A percentile compares a stretch with the other conserved stretches of the same genome.
Evolutionary conservation across 1,140 invertebrate genomes (phyloP).

Genomic region (Anastatus disparis): DNA sequence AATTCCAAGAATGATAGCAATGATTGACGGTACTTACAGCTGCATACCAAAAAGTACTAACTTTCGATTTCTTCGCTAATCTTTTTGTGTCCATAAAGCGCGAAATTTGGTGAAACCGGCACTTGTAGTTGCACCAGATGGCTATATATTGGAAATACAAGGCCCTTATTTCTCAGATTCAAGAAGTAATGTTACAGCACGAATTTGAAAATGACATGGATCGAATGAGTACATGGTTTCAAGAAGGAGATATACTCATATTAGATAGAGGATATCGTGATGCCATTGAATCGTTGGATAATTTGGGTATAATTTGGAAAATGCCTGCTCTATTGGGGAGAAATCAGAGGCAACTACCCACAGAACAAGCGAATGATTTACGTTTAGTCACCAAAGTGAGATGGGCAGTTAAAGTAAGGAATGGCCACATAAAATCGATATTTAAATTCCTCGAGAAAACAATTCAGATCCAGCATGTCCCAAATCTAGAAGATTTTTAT

Average conservation of each 20-base stretch:
- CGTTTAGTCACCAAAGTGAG: too few relatives aligned
- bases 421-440: too few relatives aligned
- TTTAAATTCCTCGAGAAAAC: too few relatives aligned
- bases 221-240: constrained; percentile 23
- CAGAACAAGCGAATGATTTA: too few relatives aligned
- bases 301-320: too few relatives aligned
- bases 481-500: too few relatives aligned
- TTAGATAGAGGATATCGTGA: constrained; percentile 33
- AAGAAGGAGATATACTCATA: constrained; percentile 27
- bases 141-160: too few relatives aligned
- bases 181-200: background rate
- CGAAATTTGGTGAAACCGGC: constrained; percentile 26
- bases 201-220: background rate
- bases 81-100: constrained; percentile 9
- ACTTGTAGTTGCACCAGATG: constrained; percentile 15
- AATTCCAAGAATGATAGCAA: background rate
- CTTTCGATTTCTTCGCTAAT: constrained; percentile 7
- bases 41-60: constrained; percentile 22
- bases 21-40: constrained; percentile 18
- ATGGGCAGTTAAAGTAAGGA: too few relatives aligned
- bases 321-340: too few relatives aligned
- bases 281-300: background rate
- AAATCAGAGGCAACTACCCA: too few relatives aligned
- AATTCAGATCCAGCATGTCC: too few relatives aligned
- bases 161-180: constrained; percentile 26